Base-by-base conservation (phyloP, 92 coral and sea anemone genomes). In the Porites lobata region DNA sequence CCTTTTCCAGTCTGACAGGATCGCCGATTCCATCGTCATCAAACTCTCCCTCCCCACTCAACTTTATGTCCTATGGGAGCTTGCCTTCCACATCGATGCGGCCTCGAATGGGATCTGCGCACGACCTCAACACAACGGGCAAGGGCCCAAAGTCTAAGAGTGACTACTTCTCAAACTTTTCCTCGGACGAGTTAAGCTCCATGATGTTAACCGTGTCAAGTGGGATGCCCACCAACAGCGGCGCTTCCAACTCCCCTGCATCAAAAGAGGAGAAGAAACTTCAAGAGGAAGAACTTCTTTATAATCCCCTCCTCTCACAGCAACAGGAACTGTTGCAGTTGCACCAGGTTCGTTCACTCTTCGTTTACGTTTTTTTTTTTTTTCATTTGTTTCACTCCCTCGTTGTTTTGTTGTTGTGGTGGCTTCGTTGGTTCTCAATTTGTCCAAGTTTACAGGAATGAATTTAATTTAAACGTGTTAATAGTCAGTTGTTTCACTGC, bases 161-260 rank as follows among this genome's bases (percentile, higher is more conserved):
- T 59, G 98, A 95, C 72, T 95, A 95, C 86, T 96, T 96, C 75
- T 94, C 99, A 17, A 96, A 91, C 80, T 95, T 95, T 89, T 88
- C 93, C 24, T 84, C 99, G 32, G 88, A 89, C 62, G 96, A 96
- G 83, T 72, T 96, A 62, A 91, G 96, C 51, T 88, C 95, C 15
- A 88, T 94, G 93, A 79, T 96, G 90, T 53, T 94, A 13, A 89
- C 90, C 43, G 8, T 92, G 9, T 50, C 94, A 2, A 54, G 59
- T 24, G 65, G 38, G 10, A 22, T 62, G 66, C 68, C 76, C 18
- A 77, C n/a, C 50, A 82, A 50, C 47, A 85, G 61, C 19, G 58
- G 86, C 53, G 58, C 86, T 12, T n/a, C 86, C 43, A 72, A 72
- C n/a, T 43, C 80, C 26, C 32, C 87, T 51, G 59, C 29, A 13